Conservation (phyloP, 2,797 vertebrate species). For the Leptatherina wallacei region DNA sequence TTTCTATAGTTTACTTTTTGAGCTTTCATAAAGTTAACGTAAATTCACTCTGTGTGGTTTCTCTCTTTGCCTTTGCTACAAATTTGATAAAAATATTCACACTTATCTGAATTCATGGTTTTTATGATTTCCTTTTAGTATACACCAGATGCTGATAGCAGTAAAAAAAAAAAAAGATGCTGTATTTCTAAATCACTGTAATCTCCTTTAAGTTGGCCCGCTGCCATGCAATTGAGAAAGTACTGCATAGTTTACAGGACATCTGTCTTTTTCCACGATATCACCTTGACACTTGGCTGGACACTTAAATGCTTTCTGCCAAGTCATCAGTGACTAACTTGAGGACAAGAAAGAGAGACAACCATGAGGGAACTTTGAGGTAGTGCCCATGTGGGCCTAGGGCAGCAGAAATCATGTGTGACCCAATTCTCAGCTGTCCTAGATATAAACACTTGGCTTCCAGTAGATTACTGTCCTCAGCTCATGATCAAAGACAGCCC, state of each 20-base stretch:
- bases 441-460: constrained; percentile 76
- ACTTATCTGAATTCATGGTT: not conserved
- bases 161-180: constrained; percentile 8
- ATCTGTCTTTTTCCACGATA: constrained; percentile 49
- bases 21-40: not conserved
- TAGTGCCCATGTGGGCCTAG: constrained; percentile 49
- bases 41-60: not conserved
- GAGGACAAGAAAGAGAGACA: constrained; percentile 15
- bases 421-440: constrained; percentile 76
- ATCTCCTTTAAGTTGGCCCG: constrained; percentile 41
- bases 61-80: not conserved
- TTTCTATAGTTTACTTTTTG: not conserved
- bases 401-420: constrained; percentile 68
- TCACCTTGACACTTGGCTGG: constrained; percentile 64
- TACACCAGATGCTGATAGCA: constrained; percentile 18
- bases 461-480: constrained; percentile 73
- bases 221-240: constrained; percentile 51
- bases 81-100: not conserved
- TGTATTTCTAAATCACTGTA: constrained; percentile 39
- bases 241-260: constrained; percentile 38
- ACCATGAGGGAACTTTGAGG: constrained; percentile 59
- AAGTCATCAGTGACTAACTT: constrained; percentile 66
- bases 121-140: not conserved
- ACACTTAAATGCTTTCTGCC: constrained; percentile 48
- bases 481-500: constrained; percentile 68